phyloP scores from a whole-genome alignment of 2,888 invertebrate species.

The Eupithecia abbreviata region DNA sequence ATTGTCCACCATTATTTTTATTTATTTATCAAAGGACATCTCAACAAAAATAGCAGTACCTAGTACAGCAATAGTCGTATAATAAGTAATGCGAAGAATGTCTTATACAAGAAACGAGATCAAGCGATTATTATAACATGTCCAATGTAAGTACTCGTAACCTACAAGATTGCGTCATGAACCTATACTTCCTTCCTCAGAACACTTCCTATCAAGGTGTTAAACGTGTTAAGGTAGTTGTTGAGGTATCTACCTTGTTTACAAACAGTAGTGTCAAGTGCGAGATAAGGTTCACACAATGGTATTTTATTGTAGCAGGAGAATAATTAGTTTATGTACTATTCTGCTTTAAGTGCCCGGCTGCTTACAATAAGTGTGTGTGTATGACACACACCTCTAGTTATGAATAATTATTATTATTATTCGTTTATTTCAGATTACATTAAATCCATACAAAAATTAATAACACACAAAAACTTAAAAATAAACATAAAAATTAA shows the following conservation, averaged over 20 bases:
- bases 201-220: conserved; percentile 36
- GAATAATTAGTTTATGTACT: not conserved
- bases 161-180: conserved; percentile 32
- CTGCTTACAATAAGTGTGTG: not conserved
- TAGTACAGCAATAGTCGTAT: conserved; percentile 2
- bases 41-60: conserved; percentile 16
- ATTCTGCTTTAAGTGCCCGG: not conserved
- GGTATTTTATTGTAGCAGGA: conserved; percentile 8
- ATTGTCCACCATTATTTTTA: too few species aligned
- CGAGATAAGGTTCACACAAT: not conserved
- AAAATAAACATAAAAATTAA: too few species aligned
- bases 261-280: not conserved
- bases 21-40: conserved; percentile 18
- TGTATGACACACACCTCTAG: not conserved
- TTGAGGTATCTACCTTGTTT: conserved; percentile 1
- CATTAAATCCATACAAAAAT: too few species aligned
- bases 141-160: conserved; percentile 17
- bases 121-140: conserved; percentile 34
- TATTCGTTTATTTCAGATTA: too few species aligned
- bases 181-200: conserved; percentile 33
- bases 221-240: conserved; percentile 8
- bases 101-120: conserved; percentile 34
- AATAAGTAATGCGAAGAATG: conserved; percentile 32
- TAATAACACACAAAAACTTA: too few species aligned
- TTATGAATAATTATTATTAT: too few species aligned